Evolutionary conservation across 2,113 vertebrate species (phyloP), one percentile per base, ranked within the genome.

Genomic region (Mus spicilegus): DNA sequence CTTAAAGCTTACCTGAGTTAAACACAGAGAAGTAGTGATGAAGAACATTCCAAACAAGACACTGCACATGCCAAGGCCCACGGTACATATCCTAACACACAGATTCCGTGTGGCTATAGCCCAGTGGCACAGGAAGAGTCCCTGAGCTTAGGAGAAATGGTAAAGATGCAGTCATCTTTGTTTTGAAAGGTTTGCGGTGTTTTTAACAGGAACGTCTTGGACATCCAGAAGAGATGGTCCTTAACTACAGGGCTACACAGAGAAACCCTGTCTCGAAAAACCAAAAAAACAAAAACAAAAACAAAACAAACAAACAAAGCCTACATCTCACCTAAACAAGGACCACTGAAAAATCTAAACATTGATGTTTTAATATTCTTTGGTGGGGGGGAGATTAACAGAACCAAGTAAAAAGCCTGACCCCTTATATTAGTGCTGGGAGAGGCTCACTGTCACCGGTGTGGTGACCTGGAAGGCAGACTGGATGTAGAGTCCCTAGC

Each of bases 11-110:
- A 87, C 33, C 16, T 54, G 67, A 81, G 78, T 56, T 72, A 78
- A 91, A 12, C 36, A 92, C 42, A 73, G 84, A 94, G 69, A 61
- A 95, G n/a, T 26, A 7, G 20, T 65, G 36, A 92, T 36, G 24
- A 86, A 93, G 36, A 89, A 4, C 56, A 65, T 46, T 91, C 69
- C 61, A 87, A 95, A 75, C 58, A 58, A 91, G 61, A 70, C 75
- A 17, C 13, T n/a, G 13, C 8, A 13, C 28, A 0, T 72, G 75
- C 36, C 73, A 82, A 39, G 49, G 30, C 51, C 70, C 70, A 75
- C 9, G 11, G 54, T 51, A 26, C 77, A 16, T 13, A 13, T 11
- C 63, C 51, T 30, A 84, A 42, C 81, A 19, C 5, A 42, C 36
- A 63, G 26, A 39, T 20, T 87, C 20, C 87, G 8, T 17, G 63